phyloP scores from a whole-genome alignment of 2,797 vertebrate species.

The Aldrovandia affinis region DNA sequence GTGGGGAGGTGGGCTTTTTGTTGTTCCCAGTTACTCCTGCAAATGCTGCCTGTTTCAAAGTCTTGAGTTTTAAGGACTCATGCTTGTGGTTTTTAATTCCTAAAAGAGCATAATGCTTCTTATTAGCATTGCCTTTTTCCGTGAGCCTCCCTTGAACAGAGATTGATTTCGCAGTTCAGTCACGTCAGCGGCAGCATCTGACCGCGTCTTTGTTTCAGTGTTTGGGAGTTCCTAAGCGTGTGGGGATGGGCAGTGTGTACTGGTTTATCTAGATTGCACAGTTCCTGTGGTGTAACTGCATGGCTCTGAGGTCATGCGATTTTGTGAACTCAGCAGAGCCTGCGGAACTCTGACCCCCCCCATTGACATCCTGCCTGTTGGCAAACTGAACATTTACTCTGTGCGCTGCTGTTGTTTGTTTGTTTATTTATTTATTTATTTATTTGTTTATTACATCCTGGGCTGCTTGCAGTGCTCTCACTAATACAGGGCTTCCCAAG shows the following conservation, averaged over 20 bases:
- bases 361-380: not conserved
- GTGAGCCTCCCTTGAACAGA: not conserved
- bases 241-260: not conserved
- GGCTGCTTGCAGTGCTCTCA: not conserved
- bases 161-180: not conserved
- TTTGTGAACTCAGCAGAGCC: not conserved
- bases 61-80: not conserved
- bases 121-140: not conserved
- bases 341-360: not conserved
- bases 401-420: not conserved
- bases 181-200: not conserved
- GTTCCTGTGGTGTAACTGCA: not conserved
- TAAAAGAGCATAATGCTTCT: not conserved
- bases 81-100: not conserved
- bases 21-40: not conserved
- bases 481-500: not conserved
- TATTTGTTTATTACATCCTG: not conserved
- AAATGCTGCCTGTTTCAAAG: not conserved
- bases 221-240: not conserved
- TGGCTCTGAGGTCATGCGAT: not conserved
- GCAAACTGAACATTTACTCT: not conserved
- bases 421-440: too few relatives aligned
- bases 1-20: not conserved
- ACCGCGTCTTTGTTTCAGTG: not conserved
- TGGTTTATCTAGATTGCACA: not conserved